A percentile compares a stretch with the other conserved stretches of the same genome.
These are phyloP conservation scores for Drosophila serrata DNA, from an alignment of 1,140 invertebrate species.

Conservation along the genomic window DNA sequence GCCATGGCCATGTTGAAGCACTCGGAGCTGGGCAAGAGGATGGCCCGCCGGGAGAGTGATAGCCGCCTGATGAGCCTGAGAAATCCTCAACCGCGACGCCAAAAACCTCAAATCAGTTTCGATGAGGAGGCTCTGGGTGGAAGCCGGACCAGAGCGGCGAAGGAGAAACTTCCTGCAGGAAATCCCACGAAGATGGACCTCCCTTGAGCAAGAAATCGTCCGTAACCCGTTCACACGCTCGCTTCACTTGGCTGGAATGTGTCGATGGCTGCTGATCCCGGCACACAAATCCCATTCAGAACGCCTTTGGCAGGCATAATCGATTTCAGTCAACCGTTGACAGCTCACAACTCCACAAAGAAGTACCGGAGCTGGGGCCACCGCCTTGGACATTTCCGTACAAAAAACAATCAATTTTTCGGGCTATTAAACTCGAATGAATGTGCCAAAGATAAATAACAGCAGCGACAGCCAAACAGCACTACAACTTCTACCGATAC, in stretches of 20 bases:
- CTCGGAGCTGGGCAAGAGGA: conserved; percentile 30
- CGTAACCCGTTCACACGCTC: conserved; percentile 78
- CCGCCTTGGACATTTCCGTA: conserved; percentile 73
- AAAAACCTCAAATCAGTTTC: conserved; percentile 76
- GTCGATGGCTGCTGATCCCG: conserved; percentile 40
- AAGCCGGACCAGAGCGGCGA: neutral
- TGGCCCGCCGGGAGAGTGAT: conserved; percentile 54
- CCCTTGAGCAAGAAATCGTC: conserved; percentile 57
- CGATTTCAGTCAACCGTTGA: conserved; percentile 73
- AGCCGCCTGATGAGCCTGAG: conserved; percentile 38
- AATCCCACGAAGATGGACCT: conserved; percentile 12
- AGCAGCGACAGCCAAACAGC: conserved; percentile 77
- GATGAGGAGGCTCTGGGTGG: conserved; percentile 57
- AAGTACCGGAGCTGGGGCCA: conserved; percentile 8
- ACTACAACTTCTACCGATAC: conserved; percentile 59
- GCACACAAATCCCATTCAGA: conserved; percentile 71
- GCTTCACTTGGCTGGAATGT: conserved; percentile 73
- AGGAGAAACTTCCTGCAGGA: conserved; percentile 14
- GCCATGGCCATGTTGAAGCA: conserved; percentile 78
- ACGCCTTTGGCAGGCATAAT: conserved; percentile 69
- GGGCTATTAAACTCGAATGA: conserved; percentile 85
- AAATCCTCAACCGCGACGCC: conserved; percentile 36
- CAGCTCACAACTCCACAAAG: conserved; percentile 39
- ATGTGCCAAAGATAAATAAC: conserved; percentile 85
- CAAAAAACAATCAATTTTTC: conserved; percentile 85